Evolutionary conservation across 1,140 invertebrate species (phyloP).

Genomic region (Pseudobourletiella spinata): DNA sequence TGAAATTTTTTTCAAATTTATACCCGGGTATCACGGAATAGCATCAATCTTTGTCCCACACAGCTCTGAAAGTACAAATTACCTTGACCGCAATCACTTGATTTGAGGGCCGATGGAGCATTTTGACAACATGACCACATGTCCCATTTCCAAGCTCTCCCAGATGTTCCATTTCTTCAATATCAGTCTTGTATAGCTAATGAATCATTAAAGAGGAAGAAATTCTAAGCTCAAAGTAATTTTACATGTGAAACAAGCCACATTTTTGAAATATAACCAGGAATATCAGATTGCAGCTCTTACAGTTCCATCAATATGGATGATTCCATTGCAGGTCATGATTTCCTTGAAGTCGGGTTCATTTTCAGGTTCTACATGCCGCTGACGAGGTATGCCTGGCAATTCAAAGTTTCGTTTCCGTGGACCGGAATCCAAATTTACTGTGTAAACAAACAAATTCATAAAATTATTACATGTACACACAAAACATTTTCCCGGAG

Average conservation of each 20-base stretch:
- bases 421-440: not conserved
- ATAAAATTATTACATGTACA: no score
- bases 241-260: not conserved
- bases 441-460: no score
- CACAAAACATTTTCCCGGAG: no score
- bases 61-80: slow-evolving; percentile 15
- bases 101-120: slow-evolving; percentile 77
- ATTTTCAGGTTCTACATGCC: not conserved
- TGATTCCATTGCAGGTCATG: slow-evolving; percentile 69
- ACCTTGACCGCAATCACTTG: slow-evolving; percentile 91
- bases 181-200: slow-evolving; percentile 67
- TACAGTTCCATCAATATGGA: slow-evolving; percentile 64
- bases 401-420: not conserved
- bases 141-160: slow-evolving; percentile 92
- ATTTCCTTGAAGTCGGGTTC: slow-evolving; percentile 60
- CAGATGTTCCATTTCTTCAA: slow-evolving; percentile 74
- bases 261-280: not conserved
- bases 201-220: slow-evolving; percentile 13
- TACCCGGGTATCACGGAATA: not conserved
- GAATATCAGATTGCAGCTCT: slow-evolving; percentile 9
- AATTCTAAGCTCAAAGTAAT: not conserved
- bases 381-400: not conserved
- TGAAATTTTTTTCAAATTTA: no score
- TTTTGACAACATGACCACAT: slow-evolving; percentile 95
- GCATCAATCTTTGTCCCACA: not conserved